phyloP scores from a whole-genome alignment of 2,113 vertebrate species.

The Lucifuga dentata region DNA sequence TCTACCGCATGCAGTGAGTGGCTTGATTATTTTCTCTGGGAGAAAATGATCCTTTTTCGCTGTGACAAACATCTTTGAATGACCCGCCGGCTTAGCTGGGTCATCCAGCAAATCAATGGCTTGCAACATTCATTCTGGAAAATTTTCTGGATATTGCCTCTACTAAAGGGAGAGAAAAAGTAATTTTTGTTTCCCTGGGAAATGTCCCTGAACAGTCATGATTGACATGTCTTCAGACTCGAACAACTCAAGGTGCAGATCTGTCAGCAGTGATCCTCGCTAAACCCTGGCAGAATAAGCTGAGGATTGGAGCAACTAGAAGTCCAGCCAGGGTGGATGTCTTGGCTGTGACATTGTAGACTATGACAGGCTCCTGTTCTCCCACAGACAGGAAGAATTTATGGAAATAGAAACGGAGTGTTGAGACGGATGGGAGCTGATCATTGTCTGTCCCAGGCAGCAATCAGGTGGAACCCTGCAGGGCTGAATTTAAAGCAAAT shows the following conservation, averaged over 20 bases:
- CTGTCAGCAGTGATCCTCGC: conserved; percentile 66
- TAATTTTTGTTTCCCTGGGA: conserved; percentile 53
- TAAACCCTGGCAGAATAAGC: conserved; percentile 61
- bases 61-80: conserved; percentile 64
- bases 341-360: conserved; percentile 70
- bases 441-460: conserved; percentile 76
- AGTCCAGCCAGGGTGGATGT: conserved; percentile 69
- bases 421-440: conserved; percentile 73
- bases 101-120: conserved; percentile 57
- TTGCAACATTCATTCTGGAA: conserved; percentile 35
- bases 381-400: conserved; percentile 65
- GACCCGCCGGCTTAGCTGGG: conserved; percentile 46
- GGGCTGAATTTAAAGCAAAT: conserved; percentile 82
- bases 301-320: conserved; percentile 50
- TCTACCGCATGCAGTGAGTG: conserved; percentile 19
- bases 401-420: conserved; percentile 74
- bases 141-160: conserved; percentile 14
- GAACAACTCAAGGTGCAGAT: conserved; percentile 63
- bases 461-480: conserved; percentile 79
- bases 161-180: conserved; percentile 12
- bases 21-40: conserved; percentile 63
- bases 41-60: conserved; percentile 55
- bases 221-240: conserved; percentile 63
- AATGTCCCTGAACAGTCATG: conserved; percentile 45
- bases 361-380: conserved; percentile 71